Evolutionary conservation across 53 echinoderm and acorn worm genomes (phyloP).

Genomic region (Actinopyga echinites): DNA sequence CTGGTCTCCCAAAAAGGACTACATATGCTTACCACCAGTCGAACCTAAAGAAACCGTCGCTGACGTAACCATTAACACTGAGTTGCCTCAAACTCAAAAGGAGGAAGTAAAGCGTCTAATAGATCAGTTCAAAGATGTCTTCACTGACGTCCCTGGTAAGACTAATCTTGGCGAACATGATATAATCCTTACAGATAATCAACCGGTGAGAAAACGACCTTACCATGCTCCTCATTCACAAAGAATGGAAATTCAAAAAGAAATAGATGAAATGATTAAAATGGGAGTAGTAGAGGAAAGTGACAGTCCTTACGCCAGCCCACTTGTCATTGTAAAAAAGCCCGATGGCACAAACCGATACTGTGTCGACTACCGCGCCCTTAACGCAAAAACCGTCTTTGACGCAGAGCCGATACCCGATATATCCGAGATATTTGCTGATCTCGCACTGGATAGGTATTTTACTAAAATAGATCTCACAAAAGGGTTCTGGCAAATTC

Average conservation of each 20-base stretch:
- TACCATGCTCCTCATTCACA: constrained; percentile 3
- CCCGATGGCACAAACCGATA: background rate
- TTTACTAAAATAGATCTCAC: constrained; percentile 42
- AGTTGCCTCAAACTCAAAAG: background rate
- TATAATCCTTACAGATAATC: background rate
- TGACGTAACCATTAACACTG: background rate
- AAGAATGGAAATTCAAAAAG: background rate
- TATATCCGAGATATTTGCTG: constrained; percentile 43
- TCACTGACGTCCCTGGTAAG: constrained; percentile 6
- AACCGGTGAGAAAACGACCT: constrained; percentile 5
- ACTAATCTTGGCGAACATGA: background rate
- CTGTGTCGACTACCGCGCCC: background rate
- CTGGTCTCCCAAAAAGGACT: background rate
- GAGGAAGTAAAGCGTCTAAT: background rate
- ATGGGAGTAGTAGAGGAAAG: background rate
- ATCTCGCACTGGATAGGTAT: constrained; percentile 34
- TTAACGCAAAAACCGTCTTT: constrained; percentile 44
- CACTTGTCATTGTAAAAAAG: constrained; percentile 28
- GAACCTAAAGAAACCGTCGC: background rate
- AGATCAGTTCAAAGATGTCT: background rate
- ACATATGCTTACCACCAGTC: background rate
- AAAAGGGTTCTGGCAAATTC: constrained; percentile 2
- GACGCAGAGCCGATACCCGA: constrained; percentile 55
- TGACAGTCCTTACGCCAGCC: constrained; percentile 28
- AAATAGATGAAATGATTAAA: constrained; percentile 25